Conservation (phyloP, 2,888 invertebrate species). For the Netelia inedita region DNA sequence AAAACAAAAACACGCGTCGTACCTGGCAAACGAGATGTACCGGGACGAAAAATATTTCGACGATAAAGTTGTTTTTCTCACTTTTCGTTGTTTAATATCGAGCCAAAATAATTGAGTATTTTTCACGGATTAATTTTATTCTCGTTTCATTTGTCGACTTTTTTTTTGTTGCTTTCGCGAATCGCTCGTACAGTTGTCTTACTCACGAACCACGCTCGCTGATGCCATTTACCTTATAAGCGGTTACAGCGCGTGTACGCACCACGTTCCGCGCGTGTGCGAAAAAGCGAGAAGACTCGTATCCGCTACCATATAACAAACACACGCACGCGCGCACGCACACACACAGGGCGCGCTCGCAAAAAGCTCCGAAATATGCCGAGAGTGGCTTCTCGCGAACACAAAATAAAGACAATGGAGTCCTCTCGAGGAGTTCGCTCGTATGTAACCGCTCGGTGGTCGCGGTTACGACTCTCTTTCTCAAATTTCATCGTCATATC, state of each 20-base stretch:
- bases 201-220: constrained; percentile 38
- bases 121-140: background rate
- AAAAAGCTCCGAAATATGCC: constrained; percentile 75
- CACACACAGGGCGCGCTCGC: background rate
- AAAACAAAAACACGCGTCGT: too few species aligned
- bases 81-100: background rate
- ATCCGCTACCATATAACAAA: constrained; percentile 13
- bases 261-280: constrained; percentile 21
- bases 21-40: background rate
- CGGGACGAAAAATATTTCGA: background rate
- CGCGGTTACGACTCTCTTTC: constrained; percentile 71
- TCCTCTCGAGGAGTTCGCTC: constrained; percentile 62
- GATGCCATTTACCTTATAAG: constrained; percentile 73
- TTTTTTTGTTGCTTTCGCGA: background rate
- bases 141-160: background rate
- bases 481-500: constrained; percentile 38
- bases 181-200: constrained; percentile 13
- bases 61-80: background rate
- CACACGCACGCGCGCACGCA: constrained; percentile 3
- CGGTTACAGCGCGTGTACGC: constrained; percentile 49
- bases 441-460: constrained; percentile 56
- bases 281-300: constrained; percentile 39
- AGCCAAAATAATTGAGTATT: background rate
- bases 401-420: constrained; percentile 77
- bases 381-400: constrained; percentile 70